Evolutionary conservation across 2,113 vertebrate genomes (phyloP).

Genomic region (Pelmatolapia mariae): DNA sequence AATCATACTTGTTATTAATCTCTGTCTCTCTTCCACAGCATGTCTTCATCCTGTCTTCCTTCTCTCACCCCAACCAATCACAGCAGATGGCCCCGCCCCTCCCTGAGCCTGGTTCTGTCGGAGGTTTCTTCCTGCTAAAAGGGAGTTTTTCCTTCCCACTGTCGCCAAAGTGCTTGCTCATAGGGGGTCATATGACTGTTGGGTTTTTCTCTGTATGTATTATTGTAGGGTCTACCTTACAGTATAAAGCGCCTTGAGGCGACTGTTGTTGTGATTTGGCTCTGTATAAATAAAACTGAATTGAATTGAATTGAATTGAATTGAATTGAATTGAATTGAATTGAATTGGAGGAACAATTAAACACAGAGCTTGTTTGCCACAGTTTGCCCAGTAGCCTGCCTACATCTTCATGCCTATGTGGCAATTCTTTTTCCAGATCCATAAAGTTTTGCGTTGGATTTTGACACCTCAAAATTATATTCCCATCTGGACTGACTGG

Average conservation of each 20-base stretch:
- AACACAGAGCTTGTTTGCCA: neutral
- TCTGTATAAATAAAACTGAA: neutral
- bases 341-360: neutral
- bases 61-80: neutral
- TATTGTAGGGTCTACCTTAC: neutral
- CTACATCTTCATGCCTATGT: neutral
- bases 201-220: neutral
- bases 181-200: neutral
- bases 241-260: fast-evolving
- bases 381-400: neutral
- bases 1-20: fast-evolving
- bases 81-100: neutral
- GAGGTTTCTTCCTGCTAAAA: neutral
- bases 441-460: neutral
- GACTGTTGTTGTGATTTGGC: neutral
- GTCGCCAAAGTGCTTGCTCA: neutral
- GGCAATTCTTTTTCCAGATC: neutral
- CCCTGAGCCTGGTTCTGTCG: neutral
- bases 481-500: neutral
- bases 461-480: neutral
- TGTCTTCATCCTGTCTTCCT: neutral
- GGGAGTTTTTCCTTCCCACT: neutral
- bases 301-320: neutral
- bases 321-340: neutral
- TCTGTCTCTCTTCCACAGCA: neutral